phyloP scores from a whole-genome alignment of 2,797 vertebrate species.

The Capromys pilorides region DNA sequence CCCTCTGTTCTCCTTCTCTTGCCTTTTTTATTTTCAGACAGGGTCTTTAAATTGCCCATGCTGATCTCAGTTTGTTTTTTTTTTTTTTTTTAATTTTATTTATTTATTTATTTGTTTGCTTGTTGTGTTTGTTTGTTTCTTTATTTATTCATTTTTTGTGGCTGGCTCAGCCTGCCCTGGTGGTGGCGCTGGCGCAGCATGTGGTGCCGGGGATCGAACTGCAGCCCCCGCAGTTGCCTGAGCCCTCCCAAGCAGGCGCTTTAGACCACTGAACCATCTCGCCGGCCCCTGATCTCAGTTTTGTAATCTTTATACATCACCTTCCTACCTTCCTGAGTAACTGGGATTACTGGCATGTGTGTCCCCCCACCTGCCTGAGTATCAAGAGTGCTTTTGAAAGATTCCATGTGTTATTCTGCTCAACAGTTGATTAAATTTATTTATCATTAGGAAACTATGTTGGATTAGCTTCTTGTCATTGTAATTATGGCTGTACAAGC shows the following conservation, averaged over 20 bases:
- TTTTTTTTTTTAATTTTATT: too few species aligned
- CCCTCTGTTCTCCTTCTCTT: background rate
- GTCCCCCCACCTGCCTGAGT: background rate
- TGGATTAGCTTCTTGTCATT: constrained; percentile 27
- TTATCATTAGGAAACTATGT: background rate
- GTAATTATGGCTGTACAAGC: background rate
- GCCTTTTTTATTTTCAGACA: background rate
- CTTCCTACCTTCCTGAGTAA: background rate
- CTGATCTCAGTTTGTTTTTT: background rate
- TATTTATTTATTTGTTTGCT: too few species aligned
- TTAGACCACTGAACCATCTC: too few species aligned
- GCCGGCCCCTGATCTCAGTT: background rate
- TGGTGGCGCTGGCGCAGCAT: too few species aligned
- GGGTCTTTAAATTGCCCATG: background rate
- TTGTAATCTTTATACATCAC: background rate
- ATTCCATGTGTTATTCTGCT: background rate
- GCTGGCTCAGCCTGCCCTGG: too few species aligned
- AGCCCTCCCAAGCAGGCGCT: too few species aligned
- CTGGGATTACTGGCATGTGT: background rate
- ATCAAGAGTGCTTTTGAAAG: background rate
- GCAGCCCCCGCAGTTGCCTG: too few species aligned
- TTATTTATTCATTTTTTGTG: too few species aligned
- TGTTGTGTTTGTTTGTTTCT: too few species aligned
- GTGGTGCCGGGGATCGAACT: too few species aligned
- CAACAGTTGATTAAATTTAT: background rate